Base-by-base conservation (phyloP, 2,888 invertebrate genomes). In the Ophioninae sp. region DNA sequence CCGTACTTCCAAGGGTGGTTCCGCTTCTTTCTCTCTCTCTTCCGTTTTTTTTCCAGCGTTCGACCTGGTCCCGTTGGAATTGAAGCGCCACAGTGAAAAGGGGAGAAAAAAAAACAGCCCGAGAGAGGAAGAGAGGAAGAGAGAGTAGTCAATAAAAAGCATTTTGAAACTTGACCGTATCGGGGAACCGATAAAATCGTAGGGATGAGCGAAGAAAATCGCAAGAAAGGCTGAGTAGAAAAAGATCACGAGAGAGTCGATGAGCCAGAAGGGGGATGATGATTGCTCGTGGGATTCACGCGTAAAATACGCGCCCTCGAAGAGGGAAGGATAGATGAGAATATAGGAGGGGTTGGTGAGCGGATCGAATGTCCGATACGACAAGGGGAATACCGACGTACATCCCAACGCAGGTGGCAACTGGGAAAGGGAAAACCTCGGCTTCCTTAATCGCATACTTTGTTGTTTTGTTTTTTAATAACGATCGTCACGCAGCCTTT, bases 401-500 rank as follows among this genome's bases (percentile, higher is more conserved):
- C 69, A 21, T 30, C 30, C 39, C 30, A 7, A 56, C 59, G 64
- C 30, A 67, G 17, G 65, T 21, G 21, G 44, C n/a, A 62, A 39
- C 50, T 7, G 8, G 21, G 50, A 39, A 70, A 39, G 50, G 62
- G 56, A 70, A 50, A 30, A 41, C 59, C 20, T 61, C 17, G 76
- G 44, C 30, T 64, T 77, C 77, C 80, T 80, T 83, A 67, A 73
- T 78, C 70, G 50, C 64, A 70, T 81, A 83, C 44, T 20, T 70
- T 69, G 73, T 83, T 59, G n/a, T 3, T 59, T 59, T 59, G n/a
- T 10, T 76, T 81, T 76, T 79, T 79, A 84, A 81, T 81, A 81
- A 84, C 84, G 68, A 81, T 73, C 72, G 84, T 84, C 84, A 84
- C 84, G 84, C 84, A 84, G 79, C 79, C 57, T 62, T 75, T 75